Percentiles rank a stretch among this genome's conserved stretches.
These are phyloP conservation scores for Peromyscus californicus DNA, from an alignment of 2,113 vertebrate genomes.

Conservation along the genomic window DNA sequence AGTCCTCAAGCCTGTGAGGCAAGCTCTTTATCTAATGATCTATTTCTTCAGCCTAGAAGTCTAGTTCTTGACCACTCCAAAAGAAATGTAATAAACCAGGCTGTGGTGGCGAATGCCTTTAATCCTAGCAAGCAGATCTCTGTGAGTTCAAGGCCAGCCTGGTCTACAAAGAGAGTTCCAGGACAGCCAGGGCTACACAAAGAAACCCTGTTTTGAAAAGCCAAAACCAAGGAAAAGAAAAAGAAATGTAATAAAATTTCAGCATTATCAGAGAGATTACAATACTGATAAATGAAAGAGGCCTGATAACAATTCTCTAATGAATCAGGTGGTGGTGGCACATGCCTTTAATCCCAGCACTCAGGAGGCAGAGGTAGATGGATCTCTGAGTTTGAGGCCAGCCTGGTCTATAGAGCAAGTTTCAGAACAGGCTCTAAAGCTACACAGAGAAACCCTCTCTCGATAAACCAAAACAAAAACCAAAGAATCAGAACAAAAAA, in stretches of 20 bases:
- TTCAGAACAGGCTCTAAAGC: neutral
- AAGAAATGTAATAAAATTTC: neutral
- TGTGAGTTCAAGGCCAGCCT: neutral
- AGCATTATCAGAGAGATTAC: neutral
- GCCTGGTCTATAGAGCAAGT: neutral
- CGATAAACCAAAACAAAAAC: too few species aligned
- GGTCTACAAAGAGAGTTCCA: neutral
- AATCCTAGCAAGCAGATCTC: neutral
- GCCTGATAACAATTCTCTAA: constrained; percentile 18
- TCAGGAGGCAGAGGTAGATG: neutral
- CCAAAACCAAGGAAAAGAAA: neutral
- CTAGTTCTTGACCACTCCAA: neutral
- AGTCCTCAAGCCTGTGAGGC: neutral
- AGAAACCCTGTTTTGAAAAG: neutral
- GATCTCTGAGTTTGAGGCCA: neutral
- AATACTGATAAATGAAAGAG: neutral
- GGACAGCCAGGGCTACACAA: neutral
- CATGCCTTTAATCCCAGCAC: neutral
- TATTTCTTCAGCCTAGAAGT: neutral
- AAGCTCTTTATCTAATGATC: neutral
- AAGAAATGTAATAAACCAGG: neutral
- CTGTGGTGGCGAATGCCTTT: neutral
- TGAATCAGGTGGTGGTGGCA: neutral
- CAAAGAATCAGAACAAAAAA: too few species aligned
- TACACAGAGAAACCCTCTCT: too few species aligned